Evolutionary conservation across 2,888 invertebrate genomes (phyloP), one percentile per base, ranked within the genome.

Genomic region (Melieria omissa): DNA sequence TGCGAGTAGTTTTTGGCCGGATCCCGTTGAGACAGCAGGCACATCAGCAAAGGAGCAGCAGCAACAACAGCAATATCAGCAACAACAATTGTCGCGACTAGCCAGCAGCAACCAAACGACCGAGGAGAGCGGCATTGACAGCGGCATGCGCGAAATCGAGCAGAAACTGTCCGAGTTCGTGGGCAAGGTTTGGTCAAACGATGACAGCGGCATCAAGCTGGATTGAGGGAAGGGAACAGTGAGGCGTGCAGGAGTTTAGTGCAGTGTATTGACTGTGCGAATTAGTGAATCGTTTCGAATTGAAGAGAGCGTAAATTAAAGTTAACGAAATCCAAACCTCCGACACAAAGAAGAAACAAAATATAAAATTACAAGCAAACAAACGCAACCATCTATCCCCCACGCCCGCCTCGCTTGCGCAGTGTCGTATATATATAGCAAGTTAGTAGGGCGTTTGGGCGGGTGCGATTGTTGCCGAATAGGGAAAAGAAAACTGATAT

Each of bases 101-200:
- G 74, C 78, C 74, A 29, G 49, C 52, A 60, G 29, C 47, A 14
- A 61, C 76, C 3, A 80, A 78, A 65, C 78, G 78, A 44, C 73
- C 62, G 81, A 82, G 69, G 85, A 83, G 49, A 83, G 80, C 74
- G 90, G 90, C 72, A 91, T 92, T 74, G 92, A 91, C 55, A 91
- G 91, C 78, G 91, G 91, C 79, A 86, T 91, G 77, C 88, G 91
- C 75, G 83, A 84, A 76, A 89, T 91, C 87, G 90, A 92, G 79
- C 90, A 90, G 76, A 92, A 93, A 81, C 78, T 92, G 65, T 91
- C 91, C 42, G 82, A 85, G 70, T 83, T 84, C 70, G 85, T 85
- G 61, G 85, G 82, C 70, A 79, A 82, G 90, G 91, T 89, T 71
- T 91, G 91, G 90, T 81, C 81, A 14, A 79, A 81, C 75, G 85